Conservation (phyloP, 1,140 invertebrate genomes). For the Caenorhabditis briggsae region DNA sequence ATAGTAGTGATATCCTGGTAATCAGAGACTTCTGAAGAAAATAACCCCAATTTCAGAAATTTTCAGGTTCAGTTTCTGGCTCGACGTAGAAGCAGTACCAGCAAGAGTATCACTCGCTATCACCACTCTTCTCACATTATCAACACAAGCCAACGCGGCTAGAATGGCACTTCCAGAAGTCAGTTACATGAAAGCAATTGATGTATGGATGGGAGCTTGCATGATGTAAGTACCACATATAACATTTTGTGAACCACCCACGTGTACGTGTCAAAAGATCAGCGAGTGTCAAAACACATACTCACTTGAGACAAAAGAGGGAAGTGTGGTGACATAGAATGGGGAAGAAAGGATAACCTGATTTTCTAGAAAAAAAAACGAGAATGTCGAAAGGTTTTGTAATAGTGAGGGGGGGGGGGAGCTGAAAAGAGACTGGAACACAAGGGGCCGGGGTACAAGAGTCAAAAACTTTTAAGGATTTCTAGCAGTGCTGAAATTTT, state of each 20-base stretch:
- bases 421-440: not conserved
- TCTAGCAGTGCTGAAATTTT: not conserved
- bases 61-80: conserved; percentile 82
- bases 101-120: conserved; percentile 87
- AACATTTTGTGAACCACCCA: not conserved
- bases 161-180: conserved; percentile 69
- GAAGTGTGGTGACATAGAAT: not conserved
- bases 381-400: not conserved
- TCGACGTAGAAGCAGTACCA: conserved; percentile 85
- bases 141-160: conserved; percentile 73
- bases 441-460: not conserved
- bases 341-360: conserved; percentile 1
- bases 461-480: not conserved
- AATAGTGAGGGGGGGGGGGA: not conserved
- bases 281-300: conserved; percentile 14
- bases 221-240: conserved; percentile 79
- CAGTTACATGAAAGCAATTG: conserved; percentile 80
- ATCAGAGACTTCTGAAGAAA: not conserved
- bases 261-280: conserved; percentile 27
- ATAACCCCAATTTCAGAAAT: not conserved
- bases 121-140: conserved; percentile 82
- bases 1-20: conserved; percentile 88
- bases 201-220: conserved; percentile 81
- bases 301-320: conserved; percentile 17
- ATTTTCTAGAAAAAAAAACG: conserved; percentile 7